Evolutionary conservation across 1,140 invertebrate genomes (phyloP), one percentile per base, ranked within the genome.

Genomic region (Spodoptera litura): DNA sequence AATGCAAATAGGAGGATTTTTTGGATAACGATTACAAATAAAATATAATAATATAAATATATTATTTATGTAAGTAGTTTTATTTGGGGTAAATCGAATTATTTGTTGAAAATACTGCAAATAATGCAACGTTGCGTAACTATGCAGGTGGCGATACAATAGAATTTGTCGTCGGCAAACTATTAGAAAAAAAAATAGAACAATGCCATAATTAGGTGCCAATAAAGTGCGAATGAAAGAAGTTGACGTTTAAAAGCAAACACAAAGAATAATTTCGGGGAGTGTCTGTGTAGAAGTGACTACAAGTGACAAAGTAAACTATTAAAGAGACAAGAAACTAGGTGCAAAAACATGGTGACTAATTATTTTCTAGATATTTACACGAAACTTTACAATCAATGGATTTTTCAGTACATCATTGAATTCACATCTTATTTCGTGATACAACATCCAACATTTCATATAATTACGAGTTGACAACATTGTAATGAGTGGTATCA

Each of bases 151-250:
- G 76, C 73, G 31, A n/a, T 15, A 77, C 76, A 74, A 78, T 79
- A 55, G n/a, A 66, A 68, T 79, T 35, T 56, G 52, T 70, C 78
- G 56, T 72, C 55, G 20, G 35, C 49, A 70, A 66, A 75, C 62
- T 64, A 12, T 31, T 15, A 52, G 15, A 78, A 53, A 64, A 82
- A 82, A 86, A 72, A 64, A 58, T 31, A 20, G 27, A 79, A 83
- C 79, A 80, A 85, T 83, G 80, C 81, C 82, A 79, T 85, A 81
- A 86, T 70, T 85, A 86, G 86, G 85, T 89, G 88, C 79, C 79
- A 87, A 89, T 83, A 86, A 85, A 83, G 75, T 61, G 75, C 78
- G 12, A 82, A 64, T 84, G 87, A 90, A 88, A 89, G 85, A 88
- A 81, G 81, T 81, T 80, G 84, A 84, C 82, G 77, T 85, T 84